Conservation (phyloP, 2,113 vertebrate species). For the Xyrauchen texanus region DNA sequence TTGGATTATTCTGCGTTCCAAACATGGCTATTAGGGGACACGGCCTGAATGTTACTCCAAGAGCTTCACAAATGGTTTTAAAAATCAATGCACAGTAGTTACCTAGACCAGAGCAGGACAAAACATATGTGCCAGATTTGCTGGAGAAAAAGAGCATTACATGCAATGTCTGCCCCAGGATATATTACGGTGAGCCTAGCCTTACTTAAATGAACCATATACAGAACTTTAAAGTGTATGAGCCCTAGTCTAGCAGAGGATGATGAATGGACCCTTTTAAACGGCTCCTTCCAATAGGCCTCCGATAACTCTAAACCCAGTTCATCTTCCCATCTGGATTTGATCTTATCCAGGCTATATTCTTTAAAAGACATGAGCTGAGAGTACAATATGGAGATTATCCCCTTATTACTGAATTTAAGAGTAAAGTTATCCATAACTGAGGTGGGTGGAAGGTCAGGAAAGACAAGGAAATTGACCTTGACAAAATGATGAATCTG, state of each 20-base stretch:
- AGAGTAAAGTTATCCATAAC: background rate
- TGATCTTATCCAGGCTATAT: background rate
- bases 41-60: too few relatives aligned
- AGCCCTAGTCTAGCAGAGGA: conserved; percentile 4
- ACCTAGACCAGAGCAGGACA: too few relatives aligned
- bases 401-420: background rate
- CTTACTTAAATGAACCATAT: background rate
- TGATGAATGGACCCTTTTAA: conserved; percentile 6
- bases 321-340: conserved; percentile 3
- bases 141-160: too few relatives aligned
- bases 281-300: background rate
- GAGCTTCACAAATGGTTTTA: too few relatives aligned
- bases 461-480: background rate
- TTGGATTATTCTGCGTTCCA: too few relatives aligned
- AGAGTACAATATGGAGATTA: background rate
- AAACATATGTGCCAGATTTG: too few relatives aligned
- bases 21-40: too few relatives aligned
- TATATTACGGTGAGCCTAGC: background rate
- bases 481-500: background rate
- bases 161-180: background rate
- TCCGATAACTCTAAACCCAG: background rate
- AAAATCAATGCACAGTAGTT: too few relatives aligned
- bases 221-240: conserved; percentile 2
- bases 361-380: background rate
- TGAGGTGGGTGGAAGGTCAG: background rate